These are phyloP conservation scores for Coleophora flavipennella DNA, from an alignment of 2,888 invertebrate genomes.

Conservation along the genomic window DNA sequence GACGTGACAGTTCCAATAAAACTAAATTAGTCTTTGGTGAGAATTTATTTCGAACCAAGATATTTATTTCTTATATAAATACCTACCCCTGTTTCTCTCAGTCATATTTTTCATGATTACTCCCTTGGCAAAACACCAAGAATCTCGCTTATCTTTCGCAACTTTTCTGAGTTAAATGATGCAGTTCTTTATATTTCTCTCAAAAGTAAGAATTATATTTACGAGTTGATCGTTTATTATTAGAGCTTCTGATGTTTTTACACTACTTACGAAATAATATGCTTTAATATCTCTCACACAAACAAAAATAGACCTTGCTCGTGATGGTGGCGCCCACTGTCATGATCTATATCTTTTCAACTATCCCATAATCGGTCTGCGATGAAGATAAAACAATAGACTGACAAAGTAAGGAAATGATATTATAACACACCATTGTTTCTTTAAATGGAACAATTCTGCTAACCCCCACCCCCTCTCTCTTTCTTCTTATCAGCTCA, in stretches of 20 bases:
- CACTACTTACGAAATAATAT: slow-evolving; percentile 8
- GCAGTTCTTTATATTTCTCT: slow-evolving; percentile 26
- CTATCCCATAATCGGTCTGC: slow-evolving; percentile 16
- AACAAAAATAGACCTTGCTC: slow-evolving; percentile 27
- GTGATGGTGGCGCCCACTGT: slow-evolving; percentile 17
- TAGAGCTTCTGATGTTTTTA: not conserved
- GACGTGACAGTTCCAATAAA: slow-evolving; percentile 14
- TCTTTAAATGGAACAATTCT: too few relatives aligned
- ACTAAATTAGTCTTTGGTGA: slow-evolving; percentile 5
- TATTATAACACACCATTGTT: not conserved
- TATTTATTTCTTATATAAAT: slow-evolving; percentile 55
- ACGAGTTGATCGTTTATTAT: too few relatives aligned
- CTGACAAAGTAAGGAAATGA: slow-evolving; percentile 20
- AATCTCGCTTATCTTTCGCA: slow-evolving; percentile 57
- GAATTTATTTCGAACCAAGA: slow-evolving; percentile 33
- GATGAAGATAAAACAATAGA: slow-evolving; percentile 17
- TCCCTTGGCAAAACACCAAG: slow-evolving; percentile 61
- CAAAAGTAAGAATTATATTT: too few relatives aligned
- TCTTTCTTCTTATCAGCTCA: too few relatives aligned
- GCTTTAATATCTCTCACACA: slow-evolving; percentile 25
- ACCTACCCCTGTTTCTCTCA: slow-evolving; percentile 49
- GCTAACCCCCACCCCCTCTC: too few relatives aligned
- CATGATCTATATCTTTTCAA: slow-evolving; percentile 22
- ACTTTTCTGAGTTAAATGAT: slow-evolving; percentile 42
- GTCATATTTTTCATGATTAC: slow-evolving; percentile 64